These are phyloP conservation scores for Lasioglossum villosulum DNA, from an alignment of 2,888 invertebrate species.

Conservation along the genomic window DNA sequence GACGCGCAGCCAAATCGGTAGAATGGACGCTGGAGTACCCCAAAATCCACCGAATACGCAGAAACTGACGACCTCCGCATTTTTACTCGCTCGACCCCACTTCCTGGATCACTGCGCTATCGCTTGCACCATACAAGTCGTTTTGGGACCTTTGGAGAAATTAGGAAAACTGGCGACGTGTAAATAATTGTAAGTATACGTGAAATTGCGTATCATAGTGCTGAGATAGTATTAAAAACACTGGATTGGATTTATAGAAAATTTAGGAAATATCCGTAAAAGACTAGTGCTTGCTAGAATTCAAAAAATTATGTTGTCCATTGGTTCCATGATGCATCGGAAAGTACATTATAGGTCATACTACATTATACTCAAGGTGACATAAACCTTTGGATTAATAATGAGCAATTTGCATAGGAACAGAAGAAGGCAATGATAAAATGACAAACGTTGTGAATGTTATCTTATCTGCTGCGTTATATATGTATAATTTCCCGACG, in stretches of 20 bases:
- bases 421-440: too few species aligned
- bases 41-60: not conserved
- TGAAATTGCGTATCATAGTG: too few species aligned
- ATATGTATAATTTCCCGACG: not conserved
- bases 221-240: too few species aligned
- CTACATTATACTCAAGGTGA: not conserved
- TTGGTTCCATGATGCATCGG: too few species aligned
- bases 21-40: not conserved
- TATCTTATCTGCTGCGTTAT: not conserved
- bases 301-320: too few species aligned
- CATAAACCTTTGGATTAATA: not conserved
- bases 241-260: too few species aligned
- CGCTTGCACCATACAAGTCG: not conserved
- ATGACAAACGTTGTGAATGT: too few species aligned
- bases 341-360: too few species aligned
- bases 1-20: constrained; percentile 28
- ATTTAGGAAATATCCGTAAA: too few species aligned
- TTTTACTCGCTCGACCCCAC: not conserved
- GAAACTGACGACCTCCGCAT: not conserved
- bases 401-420: not conserved
- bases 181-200: too few species aligned
- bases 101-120: not conserved
- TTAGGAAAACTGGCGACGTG: not conserved
- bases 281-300: too few species aligned
- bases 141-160: not conserved